Conservation (phyloP, 2,113 vertebrate genomes). For the Pungitius pungitius region DNA sequence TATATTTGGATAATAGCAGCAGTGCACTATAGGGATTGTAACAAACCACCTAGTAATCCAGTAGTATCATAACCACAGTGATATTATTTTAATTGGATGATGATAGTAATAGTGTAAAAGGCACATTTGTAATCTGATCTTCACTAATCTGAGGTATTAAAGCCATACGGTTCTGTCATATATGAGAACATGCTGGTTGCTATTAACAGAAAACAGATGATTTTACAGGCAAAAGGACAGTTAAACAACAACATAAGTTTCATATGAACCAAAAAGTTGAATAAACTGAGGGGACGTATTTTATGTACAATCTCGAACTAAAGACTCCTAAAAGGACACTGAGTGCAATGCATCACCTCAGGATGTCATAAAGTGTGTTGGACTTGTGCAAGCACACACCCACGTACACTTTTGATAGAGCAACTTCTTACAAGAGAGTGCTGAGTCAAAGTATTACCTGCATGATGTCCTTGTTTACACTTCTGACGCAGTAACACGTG, state of each 20-base stretch:
- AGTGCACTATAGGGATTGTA: conserved; percentile 7
- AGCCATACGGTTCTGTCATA: conserved; percentile 8
- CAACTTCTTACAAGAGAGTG: conserved; percentile 24
- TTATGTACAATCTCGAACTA: not conserved
- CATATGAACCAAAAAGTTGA: not conserved
- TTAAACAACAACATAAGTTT: too few species aligned
- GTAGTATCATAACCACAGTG: not conserved
- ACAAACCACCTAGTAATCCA: conserved; percentile 29
- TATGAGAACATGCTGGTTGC: not conserved
- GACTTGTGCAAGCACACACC: not conserved
- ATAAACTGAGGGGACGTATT: not conserved
- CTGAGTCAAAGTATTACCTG: conserved; percentile 34
- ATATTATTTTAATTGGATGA: conserved; percentile 44
- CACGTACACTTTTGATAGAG: conserved; percentile 14
- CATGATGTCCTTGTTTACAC: conserved; percentile 23
- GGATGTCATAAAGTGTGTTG: conserved; percentile 1
- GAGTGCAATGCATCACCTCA: not conserved
- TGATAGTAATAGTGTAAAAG: conserved; percentile 28
- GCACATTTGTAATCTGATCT: conserved; percentile 34
- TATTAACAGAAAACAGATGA: not conserved
- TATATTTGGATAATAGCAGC: not conserved
- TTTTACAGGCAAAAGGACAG: not conserved
- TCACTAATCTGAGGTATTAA: conserved; percentile 35
- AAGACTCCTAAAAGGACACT: not conserved
- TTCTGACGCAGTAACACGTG: conserved; percentile 18